phyloP scores from a whole-genome alignment of 2,113 vertebrate genomes.

The Halcyon senegalensis region DNA sequence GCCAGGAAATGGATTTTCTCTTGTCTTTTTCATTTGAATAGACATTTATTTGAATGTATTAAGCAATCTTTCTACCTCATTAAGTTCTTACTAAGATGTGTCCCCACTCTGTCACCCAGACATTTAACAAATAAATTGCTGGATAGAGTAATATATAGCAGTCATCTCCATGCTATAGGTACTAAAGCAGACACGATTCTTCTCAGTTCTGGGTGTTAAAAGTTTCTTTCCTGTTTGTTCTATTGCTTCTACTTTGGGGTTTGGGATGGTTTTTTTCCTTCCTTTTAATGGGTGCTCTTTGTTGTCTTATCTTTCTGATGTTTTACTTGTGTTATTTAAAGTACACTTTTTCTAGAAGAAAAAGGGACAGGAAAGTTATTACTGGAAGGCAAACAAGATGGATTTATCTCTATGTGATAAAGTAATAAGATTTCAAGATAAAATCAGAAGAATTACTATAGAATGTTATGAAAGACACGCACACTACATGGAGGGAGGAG shows the following conservation, averaged over 20 bases:
- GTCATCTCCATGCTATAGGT: not conserved
- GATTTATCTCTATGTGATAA: conserved; percentile 16
- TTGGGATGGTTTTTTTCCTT: not conserved
- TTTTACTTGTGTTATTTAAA: not conserved
- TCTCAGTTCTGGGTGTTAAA: not conserved
- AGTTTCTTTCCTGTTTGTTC: not conserved
- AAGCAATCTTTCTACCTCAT: not conserved
- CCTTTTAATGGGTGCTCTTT: not conserved
- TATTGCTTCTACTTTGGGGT: not conserved
- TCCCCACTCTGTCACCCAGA: not conserved
- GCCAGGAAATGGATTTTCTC: not conserved
- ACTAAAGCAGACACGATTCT: not conserved
- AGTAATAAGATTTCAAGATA: conserved; percentile 32
- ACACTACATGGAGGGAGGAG: not conserved
- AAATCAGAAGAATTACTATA: not conserved
- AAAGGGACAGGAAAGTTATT: not conserved
- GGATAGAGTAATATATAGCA: not conserved
- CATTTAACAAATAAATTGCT: not conserved
- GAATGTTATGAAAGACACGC: not conserved
- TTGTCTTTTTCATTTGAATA: conserved; percentile 14
- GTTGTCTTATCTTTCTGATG: not conserved
- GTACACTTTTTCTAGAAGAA: not conserved
- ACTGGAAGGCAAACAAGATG: not conserved
- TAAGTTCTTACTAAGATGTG: not conserved
- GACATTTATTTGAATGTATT: conserved; percentile 12